Conservation (phyloP, 2,113 vertebrate genomes). For the Anser brachyrhynchus region DNA sequence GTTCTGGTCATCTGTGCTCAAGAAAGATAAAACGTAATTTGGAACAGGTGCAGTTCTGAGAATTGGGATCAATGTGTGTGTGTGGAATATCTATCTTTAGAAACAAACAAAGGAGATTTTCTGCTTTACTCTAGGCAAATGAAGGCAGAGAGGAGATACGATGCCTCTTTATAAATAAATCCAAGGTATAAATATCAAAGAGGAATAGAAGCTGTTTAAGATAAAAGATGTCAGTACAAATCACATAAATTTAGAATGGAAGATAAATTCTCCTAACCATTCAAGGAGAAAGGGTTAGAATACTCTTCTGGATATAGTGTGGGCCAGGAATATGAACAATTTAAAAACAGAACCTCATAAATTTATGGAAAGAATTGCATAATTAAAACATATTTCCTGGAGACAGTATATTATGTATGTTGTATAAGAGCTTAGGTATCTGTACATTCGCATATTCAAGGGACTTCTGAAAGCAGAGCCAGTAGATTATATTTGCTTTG, state of each 20-base stretch:
- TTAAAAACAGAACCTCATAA: not conserved
- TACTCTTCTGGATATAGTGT: not conserved
- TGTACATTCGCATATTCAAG: not conserved
- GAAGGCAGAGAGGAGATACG: not conserved
- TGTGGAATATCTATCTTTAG: not conserved
- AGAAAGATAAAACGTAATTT: not conserved
- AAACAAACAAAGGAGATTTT: not conserved
- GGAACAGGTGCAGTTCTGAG: not conserved
- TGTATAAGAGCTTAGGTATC: not conserved
- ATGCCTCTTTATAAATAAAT: not conserved
- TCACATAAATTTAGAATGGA: not conserved
- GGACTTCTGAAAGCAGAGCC: not conserved
- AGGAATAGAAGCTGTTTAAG: not conserved
- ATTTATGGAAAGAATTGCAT: not conserved
- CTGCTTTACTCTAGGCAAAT: not conserved
- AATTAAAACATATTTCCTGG: not conserved
- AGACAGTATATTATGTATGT: not conserved
- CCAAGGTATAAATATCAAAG: not conserved
- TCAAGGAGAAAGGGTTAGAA: not conserved
- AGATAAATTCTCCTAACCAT: not conserved
- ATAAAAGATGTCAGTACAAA: not conserved
- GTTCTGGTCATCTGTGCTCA: not conserved
- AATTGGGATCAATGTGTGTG: not conserved
- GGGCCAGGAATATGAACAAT: not conserved
- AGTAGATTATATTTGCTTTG: not conserved